Percentiles rank a stretch among this genome's conserved stretches.
These are phyloP conservation scores for Notoglanidium macrostoma DNA, from an alignment of 2,797 vertebrate species.

Conservation along the genomic window DNA sequence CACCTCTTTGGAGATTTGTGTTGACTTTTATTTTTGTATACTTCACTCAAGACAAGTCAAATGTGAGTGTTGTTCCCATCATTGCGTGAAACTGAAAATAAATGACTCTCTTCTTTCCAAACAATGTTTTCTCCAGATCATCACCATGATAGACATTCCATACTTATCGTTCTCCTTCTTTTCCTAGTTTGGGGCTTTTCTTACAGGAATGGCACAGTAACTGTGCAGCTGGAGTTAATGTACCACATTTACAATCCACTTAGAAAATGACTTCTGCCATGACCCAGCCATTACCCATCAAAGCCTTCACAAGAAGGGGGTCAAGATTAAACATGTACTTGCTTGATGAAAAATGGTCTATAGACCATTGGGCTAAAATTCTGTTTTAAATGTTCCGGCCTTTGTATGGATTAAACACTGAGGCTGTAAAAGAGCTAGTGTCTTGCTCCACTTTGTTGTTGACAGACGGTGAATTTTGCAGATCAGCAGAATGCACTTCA, in stretches of 20 bases:
- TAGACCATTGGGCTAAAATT: slow-evolving; percentile 39
- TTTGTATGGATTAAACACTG: slow-evolving; percentile 70
- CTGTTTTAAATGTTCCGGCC: neutral
- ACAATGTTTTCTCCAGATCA: slow-evolving; percentile 33
- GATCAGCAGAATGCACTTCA: slow-evolving; percentile 61
- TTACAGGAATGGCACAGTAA: slow-evolving; percentile 28
- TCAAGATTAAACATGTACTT: slow-evolving; percentile 34
- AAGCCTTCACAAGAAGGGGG: slow-evolving; percentile 37
- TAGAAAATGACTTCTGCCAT: slow-evolving; percentile 45
- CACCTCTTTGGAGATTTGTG: neutral
- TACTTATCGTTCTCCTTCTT: slow-evolving; percentile 20
- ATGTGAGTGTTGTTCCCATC: neutral
- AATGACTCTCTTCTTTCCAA: slow-evolving; percentile 16
- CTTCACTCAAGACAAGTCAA: slow-evolving; percentile 7
- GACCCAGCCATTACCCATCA: slow-evolving; percentile 27
- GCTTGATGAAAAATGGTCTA: slow-evolving; percentile 44
- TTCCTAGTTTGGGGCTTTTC: slow-evolving; percentile 20
- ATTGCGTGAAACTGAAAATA: slow-evolving; percentile 12
- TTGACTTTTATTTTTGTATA: neutral
- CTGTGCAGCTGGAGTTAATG: slow-evolving; percentile 36
- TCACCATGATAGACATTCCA: slow-evolving; percentile 12
- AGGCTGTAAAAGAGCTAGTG: slow-evolving; percentile 62
- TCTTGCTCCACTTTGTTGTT: slow-evolving; percentile 45
- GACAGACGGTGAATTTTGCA: slow-evolving; percentile 57
- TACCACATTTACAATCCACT: slow-evolving; percentile 52